Base-by-base conservation (phyloP, 2,888 invertebrate genomes). In the Meiosimyza platycephala region DNA sequence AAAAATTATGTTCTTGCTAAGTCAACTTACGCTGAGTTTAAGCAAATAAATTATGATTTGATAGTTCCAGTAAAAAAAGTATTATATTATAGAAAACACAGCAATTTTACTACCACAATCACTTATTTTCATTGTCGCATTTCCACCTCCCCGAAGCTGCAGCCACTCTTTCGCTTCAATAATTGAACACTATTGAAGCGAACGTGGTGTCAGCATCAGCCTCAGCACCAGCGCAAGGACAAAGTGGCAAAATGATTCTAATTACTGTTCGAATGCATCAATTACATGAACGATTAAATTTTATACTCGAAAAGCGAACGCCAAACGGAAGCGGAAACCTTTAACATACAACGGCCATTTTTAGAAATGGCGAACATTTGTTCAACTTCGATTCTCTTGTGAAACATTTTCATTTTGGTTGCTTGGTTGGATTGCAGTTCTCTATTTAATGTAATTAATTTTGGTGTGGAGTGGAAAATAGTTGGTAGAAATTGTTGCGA, bases 221-320 rank as follows among this genome's bases (percentile, higher is more conserved):
- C 48, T 48, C 33, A 47, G 13, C 18, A 15, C 12, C 48, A 12
- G 47, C n/a, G 52, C 16, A 40, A 60, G 60, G 51, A 66, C 50
- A 68, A 65, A 59, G 66, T 59, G 70, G 71, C 40, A 52, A 77
- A 79, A 75, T 78, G 76, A 72, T 76, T 76, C 76, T 79, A 79
- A 78, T 79, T 79, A 78, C 77, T 74, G 76, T 77, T 77, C 76
- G 76, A 78, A 76, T 78, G 76, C 76, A 76, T 77, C 78, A 78
- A 79, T 79, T 79, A 78, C 78, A 79, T 76, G 74, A 78, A 60
- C 78, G 77, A 79, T 79, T 79, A 77, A 77, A 76, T 77, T 76
- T 77, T 73, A 68, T 66, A 73, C 75, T 76, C 75, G 59, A 12
- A 52, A 28, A 66, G 64, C 16, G 47, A 47, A 6, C 3, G 33